Conservation (phyloP, 2,113 vertebrate species). For the Phocoena phocoena region DNA sequence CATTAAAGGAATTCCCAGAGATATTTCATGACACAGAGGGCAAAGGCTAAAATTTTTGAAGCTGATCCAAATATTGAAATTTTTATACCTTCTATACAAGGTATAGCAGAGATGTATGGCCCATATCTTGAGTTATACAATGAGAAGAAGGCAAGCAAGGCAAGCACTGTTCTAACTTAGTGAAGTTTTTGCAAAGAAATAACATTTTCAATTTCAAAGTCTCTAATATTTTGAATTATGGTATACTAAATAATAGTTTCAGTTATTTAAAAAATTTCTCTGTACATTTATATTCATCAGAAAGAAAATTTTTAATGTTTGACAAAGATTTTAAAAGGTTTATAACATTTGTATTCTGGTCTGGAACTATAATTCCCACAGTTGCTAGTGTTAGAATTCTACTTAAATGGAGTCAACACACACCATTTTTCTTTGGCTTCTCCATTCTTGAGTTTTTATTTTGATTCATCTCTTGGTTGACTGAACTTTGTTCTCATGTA, state of each 20-base stretch:
- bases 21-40: background rate
- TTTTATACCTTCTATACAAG: background rate
- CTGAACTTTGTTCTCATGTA: background rate
- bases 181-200: background rate
- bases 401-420: background rate
- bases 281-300: background rate
- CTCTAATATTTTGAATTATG: background rate
- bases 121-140: background rate
- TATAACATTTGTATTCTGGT: background rate
- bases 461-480: background rate
- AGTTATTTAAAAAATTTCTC: background rate
- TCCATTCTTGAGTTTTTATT: background rate
- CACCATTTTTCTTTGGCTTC: background rate
- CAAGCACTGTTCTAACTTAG: background rate
- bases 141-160: background rate
- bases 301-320: background rate
- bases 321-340: background rate
- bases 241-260: background rate
- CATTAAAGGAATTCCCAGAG: background rate
- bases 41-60: background rate
- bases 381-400: background rate
- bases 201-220: background rate
- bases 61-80: background rate
- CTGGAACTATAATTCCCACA: background rate
- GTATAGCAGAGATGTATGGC: background rate